These are phyloP conservation scores for Drosophila picticornis DNA, from an alignment of 2,888 invertebrate species.

Conservation along the genomic window DNA sequence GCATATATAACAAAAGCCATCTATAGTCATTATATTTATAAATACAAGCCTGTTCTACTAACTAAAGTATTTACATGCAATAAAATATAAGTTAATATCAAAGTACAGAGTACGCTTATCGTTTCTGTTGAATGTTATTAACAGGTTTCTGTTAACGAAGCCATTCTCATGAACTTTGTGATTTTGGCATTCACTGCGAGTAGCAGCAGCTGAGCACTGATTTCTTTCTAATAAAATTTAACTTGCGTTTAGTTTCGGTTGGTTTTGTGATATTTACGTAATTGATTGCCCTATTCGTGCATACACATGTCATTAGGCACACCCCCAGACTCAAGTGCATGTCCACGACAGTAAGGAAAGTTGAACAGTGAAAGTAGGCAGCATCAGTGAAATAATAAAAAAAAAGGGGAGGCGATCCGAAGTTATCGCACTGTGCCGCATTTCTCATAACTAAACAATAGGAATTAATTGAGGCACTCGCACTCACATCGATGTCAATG, in stretches of 20 bases:
- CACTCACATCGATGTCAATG: constrained; percentile 33
- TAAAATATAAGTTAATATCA: neutral
- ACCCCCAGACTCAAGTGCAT: neutral
- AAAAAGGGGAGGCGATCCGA: constrained; percentile 55
- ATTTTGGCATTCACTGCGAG: constrained; percentile 42
- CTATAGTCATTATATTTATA: neutral
- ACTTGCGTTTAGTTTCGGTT: constrained; percentile 31
- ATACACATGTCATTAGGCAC: neutral
- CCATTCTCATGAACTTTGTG: constrained; percentile 36
- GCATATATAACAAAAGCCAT: neutral
- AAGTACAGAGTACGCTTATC: neutral
- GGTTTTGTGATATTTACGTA: constrained; percentile 34
- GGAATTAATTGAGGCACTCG: constrained; percentile 47
- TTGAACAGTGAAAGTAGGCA: constrained; percentile 37
- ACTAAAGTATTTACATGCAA: neutral
- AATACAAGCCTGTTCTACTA: neutral
- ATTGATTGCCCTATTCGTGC: neutral
- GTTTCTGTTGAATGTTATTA: neutral
- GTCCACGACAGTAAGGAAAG: neutral
- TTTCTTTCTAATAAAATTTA: constrained; percentile 62
- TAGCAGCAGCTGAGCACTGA: constrained; percentile 58
- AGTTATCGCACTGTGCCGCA: constrained; percentile 39
- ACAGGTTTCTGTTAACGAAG: constrained; percentile 10
- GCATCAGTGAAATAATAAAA: constrained; percentile 24
- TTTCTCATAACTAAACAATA: constrained; percentile 47